A percentile compares a stretch with the other conserved stretches of the same genome.
Evolutionary conservation across 37 sponge, comb jelly and placozoan genomes (phyloP).

Genomic region (Geodia barretti): DNA sequence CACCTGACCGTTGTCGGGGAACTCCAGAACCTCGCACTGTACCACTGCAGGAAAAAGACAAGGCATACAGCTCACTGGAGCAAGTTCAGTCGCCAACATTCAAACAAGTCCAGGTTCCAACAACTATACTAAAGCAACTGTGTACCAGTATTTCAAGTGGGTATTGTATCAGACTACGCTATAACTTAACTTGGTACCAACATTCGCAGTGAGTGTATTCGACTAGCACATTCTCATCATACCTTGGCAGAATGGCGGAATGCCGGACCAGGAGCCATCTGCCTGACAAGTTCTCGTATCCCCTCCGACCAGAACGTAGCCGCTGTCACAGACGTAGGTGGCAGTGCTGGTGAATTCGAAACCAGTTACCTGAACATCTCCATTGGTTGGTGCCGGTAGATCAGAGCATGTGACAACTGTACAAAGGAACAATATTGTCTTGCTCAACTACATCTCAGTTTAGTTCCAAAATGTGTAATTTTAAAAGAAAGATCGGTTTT

Average conservation of each 20-base stretch:
- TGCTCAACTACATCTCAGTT: no score
- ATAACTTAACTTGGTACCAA: no score
- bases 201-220: no score
- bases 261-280: constrained; percentile 45
- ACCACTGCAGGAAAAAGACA: constrained; percentile 3
- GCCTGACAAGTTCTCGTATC: constrained; percentile 19
- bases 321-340: constrained; percentile 40
- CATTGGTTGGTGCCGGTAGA: constrained; percentile 29
- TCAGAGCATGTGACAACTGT: constrained; percentile 22
- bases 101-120: not conserved
- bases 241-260: constrained; percentile 46
- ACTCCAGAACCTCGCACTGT: constrained; percentile 4
- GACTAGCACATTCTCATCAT: no score
- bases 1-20: constrained; percentile 42
- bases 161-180: no score
- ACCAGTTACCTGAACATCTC: constrained; percentile 11
- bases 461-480: not conserved
- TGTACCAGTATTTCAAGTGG: no score
- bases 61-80: not conserved
- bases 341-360: constrained; percentile 19
- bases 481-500: not conserved
- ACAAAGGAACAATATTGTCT: no score
- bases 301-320: constrained; percentile 22
- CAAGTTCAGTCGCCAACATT: not conserved
- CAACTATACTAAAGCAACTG: no score